These are phyloP conservation scores for Thelaira solivaga DNA, from an alignment of 2,888 invertebrate genomes.

Conservation along the genomic window DNA sequence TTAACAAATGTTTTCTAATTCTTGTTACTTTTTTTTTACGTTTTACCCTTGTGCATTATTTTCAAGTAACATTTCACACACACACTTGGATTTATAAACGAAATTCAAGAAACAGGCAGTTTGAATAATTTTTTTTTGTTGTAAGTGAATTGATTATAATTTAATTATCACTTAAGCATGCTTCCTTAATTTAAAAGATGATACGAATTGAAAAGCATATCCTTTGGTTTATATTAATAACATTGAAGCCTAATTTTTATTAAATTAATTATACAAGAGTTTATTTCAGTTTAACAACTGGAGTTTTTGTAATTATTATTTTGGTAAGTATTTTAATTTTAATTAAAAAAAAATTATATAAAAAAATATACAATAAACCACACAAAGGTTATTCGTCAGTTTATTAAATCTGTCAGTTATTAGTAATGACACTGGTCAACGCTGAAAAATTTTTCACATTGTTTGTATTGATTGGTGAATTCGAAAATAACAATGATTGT, in stretches of 20 bases:
- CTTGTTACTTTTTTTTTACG: background rate
- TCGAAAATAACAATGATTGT: too few species aligned
- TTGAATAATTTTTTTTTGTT: background rate
- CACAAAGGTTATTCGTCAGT: too few species aligned
- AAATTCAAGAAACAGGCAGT: background rate
- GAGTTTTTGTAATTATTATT: too few species aligned
- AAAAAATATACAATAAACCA: too few species aligned
- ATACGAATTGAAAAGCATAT: background rate
- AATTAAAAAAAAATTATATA: too few species aligned
- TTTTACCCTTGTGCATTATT: background rate
- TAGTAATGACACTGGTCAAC: too few species aligned
- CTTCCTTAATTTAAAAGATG: conserved; percentile 20
- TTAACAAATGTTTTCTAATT: conserved; percentile 16
- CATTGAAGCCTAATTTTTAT: background rate
- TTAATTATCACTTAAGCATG: conserved; percentile 60
- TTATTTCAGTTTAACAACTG: too few species aligned
- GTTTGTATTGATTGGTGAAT: too few species aligned
- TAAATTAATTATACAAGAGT: background rate
- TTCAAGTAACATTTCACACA: background rate
- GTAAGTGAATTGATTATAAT: conserved; percentile 49
- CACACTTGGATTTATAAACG: background rate
- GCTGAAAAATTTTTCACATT: too few species aligned
- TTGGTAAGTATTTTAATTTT: too few species aligned
- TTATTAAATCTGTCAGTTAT: too few species aligned
- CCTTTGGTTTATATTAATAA: background rate